Evolutionary conservation across 1,140 invertebrate species (phyloP).

Genomic region (Battus philenor): DNA sequence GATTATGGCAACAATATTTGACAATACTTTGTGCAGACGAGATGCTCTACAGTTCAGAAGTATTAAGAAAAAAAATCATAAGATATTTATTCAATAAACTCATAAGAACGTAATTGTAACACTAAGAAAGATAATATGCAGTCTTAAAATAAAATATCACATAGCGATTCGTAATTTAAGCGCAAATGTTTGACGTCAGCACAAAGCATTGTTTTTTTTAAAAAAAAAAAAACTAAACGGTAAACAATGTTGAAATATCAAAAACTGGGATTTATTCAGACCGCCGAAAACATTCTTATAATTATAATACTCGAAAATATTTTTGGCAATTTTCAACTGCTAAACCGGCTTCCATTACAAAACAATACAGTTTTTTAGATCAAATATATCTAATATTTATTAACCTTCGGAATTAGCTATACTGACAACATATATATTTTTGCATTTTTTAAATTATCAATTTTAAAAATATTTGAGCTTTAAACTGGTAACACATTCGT

Average conservation of each 20-base stretch:
- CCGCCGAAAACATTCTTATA: neutral
- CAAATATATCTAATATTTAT: no score
- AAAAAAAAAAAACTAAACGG: neutral
- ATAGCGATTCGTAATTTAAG: conserved; percentile 18
- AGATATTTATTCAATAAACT: conserved; percentile 19
- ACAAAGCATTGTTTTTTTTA: conserved; percentile 29
- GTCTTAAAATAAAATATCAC: conserved; percentile 37
- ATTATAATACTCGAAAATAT: neutral
- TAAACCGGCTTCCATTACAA: no score
- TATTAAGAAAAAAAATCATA: neutral
- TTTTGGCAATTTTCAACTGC: conserved; percentile 20
- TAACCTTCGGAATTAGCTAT: no score
- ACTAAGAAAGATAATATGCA: conserved; percentile 28
- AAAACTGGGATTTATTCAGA: conserved; percentile 2
- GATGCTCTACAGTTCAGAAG: no score
- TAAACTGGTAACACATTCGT: no score
- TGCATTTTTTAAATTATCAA: no score
- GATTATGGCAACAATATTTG: conserved; percentile 15
- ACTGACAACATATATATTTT: no score
- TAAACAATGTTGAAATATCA: neutral
- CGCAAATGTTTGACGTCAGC: conserved; percentile 17
- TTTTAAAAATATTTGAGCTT: no score
- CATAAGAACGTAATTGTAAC: conserved; percentile 22
- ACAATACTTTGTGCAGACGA: conserved; percentile 39
- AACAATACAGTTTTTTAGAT: no score